Evolutionary conservation across 2,113 vertebrate genomes (phyloP), one percentile per base, ranked within the genome.

Genomic region (Cnemophilus loriae): DNA sequence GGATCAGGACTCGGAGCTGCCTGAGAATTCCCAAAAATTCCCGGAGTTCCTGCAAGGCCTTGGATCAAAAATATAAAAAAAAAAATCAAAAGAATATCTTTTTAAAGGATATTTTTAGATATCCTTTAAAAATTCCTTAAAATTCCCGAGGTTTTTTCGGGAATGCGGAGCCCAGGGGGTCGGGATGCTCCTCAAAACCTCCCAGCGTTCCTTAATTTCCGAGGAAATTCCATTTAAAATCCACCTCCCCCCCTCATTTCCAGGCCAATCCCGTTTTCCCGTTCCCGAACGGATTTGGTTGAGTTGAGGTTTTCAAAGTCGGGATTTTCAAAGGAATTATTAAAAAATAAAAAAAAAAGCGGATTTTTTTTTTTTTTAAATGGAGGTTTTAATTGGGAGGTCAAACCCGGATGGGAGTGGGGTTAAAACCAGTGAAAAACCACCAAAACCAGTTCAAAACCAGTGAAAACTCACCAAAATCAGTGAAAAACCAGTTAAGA

Each of bases 231-330:
- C 17, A 5, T 47, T 47, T 2, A 13, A 47, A 67, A 10, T 17
- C 33, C 24, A 18, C 23, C 33, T 19, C 64, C 33, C 23, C 13
- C 64, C 32, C 32, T 46, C 17, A 20, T 49, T 68, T 13, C 44
- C 46, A 20, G 21, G 6, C 3, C 20, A 68, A 68, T 68, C 46
- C 46, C 24, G 0, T 49, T 49, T 68, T 28, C 24, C 46, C 7
- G 0, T 35, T 67, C 23, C 32, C 44, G 9, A 20, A 49, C 0
- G 2, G 24, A 68, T 49, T 28, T 11, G 9, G 33, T 47, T 17
- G 71, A 44, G 41, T 27, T 12, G 24, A 28, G 8, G 53, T 35
- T 46, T n/a, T 0, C 3, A 35, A 59, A 30, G 11, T 2, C 14
- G 33, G n/a, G 71, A 17, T 56, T 59, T 46, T 59, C 26, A 23